Base-by-base conservation (phyloP, 2,113 vertebrate species). In the Athene cunicularia region DNA sequence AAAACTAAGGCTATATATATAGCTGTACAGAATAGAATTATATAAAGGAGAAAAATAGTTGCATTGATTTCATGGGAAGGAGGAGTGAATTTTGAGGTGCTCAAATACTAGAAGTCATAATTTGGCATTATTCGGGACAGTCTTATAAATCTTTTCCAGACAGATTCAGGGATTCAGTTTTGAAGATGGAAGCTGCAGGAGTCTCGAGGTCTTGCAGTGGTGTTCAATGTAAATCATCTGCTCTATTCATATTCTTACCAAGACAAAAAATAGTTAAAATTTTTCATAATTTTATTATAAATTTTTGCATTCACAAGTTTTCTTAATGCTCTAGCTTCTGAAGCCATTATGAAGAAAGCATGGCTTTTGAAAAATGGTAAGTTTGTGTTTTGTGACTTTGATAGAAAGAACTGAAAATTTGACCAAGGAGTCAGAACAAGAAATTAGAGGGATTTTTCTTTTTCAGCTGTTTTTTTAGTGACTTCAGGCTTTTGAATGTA, bases 91-190 rank as follows among this genome's bases (percentile, higher is more conserved):
- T 68, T 91, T 52, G 67, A 64, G 14, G 5, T 37, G 18, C 7
- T 76, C 24, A 86, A n/a, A 45, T 55, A 59, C 26, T 53, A 17
- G 30, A 58, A 68, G 19, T 21, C 47, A 45, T 24, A 33, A 18
- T 33, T 67, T 75, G 43, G 26, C 12, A 43, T 59, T 52, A n/a
- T 86, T 80, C 22, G 62, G 4, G 12, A 28, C 4, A 28, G 5
- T 30, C 17, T 68, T 80, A 43, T 7, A 68, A 19, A 37, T 52
- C 27, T 72, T 80, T 72, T 75, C 2, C 3, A 47, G 9, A 8
- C 0, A 0, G 56, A 58, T 62, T 74, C 23, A 58, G 9, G 39
- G 2, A 71, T 18, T 62, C 2, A 2, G 41, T 60, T 90, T 41
- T 74, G 28, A 85, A 66, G 16, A 8, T 13, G 3, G 17, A 86